These are phyloP conservation scores for Clarias batrachus DNA, from an alignment of 2,113 vertebrate species.

Conservation along the genomic window DNA sequence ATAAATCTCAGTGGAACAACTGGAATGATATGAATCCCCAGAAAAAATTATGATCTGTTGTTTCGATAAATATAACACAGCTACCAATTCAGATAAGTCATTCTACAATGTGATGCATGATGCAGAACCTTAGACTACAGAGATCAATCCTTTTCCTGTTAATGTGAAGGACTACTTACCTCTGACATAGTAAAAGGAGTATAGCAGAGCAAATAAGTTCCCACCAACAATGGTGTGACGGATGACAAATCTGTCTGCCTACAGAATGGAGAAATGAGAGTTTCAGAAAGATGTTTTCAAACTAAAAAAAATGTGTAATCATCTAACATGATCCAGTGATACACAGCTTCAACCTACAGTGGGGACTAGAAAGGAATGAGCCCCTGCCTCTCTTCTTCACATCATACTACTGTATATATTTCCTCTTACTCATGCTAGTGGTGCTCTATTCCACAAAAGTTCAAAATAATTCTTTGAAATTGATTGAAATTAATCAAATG, in stretches of 20 bases:
- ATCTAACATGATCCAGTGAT: not conserved
- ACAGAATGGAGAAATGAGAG: conserved; percentile 24
- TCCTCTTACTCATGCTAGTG: too few relatives aligned
- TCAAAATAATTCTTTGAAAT: not conserved
- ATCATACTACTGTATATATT: not conserved
- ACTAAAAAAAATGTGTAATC: not conserved
- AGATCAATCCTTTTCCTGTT: not conserved
- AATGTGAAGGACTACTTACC: conserved; percentile 54
- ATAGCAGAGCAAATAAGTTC: conserved; percentile 68
- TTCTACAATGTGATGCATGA: not conserved
- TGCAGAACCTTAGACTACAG: not conserved
- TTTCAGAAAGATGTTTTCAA: not conserved
- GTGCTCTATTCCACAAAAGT: not conserved
- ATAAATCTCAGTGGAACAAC: not conserved
- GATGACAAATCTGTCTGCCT: conserved; percentile 66
- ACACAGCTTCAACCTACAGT: not conserved
- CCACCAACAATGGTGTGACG: conserved; percentile 65
- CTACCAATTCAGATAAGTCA: not conserved
- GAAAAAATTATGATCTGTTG: not conserved
- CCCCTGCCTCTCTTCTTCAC: not conserved
- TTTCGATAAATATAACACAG: not conserved
- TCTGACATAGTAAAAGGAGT: conserved; percentile 70
- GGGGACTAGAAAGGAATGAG: not conserved
- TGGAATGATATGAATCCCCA: not conserved
- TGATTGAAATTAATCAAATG: not conserved